These are phyloP conservation scores for Metallyticus violacea DNA, from an alignment of 2,888 invertebrate genomes.

Conservation along the genomic window DNA sequence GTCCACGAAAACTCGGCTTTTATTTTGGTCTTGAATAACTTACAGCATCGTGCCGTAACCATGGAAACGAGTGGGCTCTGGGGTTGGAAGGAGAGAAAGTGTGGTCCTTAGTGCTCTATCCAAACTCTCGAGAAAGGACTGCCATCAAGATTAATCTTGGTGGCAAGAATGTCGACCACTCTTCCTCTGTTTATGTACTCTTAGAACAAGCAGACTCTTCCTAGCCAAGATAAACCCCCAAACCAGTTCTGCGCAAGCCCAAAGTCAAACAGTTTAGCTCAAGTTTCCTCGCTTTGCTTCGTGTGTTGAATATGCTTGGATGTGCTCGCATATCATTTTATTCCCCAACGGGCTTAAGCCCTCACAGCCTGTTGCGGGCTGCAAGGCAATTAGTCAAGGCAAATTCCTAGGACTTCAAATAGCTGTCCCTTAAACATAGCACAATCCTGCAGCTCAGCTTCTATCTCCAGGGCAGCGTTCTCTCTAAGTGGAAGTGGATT, in stretches of 20 bases:
- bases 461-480: neutral
- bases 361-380: neutral
- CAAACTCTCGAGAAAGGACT: neutral
- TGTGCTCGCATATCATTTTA: neutral
- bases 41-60: neutral
- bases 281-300: slow-evolving; percentile 6
- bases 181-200: slow-evolving; percentile 9
- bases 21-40: neutral
- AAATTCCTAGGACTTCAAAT: neutral
- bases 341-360: neutral
- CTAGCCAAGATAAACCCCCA: neutral
- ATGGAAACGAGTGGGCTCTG: neutral
- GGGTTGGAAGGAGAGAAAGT: neutral
- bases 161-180: neutral
- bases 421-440: neutral
- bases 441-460: neutral
- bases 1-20: neutral
- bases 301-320: neutral
- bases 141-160: slow-evolving; percentile 10
- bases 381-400: neutral
- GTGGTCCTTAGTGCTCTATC: neutral
- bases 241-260: slow-evolving; percentile 9
- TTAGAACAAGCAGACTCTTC: neutral
- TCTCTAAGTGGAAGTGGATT: neutral
- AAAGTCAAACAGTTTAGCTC: slow-evolving; percentile 29